phyloP scores from a whole-genome alignment of 2,888 invertebrate species.

The Aradus depressus region DNA sequence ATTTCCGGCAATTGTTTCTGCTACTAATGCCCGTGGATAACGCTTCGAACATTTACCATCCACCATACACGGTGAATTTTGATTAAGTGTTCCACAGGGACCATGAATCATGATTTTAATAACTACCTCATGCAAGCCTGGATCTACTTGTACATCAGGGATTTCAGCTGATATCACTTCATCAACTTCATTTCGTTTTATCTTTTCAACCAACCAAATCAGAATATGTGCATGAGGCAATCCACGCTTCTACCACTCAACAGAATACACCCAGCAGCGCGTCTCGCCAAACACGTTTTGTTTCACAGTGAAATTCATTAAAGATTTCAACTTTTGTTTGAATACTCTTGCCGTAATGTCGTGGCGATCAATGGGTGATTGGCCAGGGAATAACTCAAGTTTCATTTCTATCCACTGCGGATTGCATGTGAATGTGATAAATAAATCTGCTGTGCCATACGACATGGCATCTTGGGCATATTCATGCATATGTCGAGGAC shows the following conservation, averaged over 20 bases:
- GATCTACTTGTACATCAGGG: no score
- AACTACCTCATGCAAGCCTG: no score
- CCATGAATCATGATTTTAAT: no score
- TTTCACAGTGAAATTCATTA: slow-evolving; percentile 22
- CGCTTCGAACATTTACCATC: slow-evolving; percentile 30
- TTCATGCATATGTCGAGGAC: slow-evolving; percentile 34
- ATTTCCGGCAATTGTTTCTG: slow-evolving; percentile 29
- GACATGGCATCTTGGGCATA: slow-evolving; percentile 34
- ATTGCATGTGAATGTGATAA: slow-evolving; percentile 31
- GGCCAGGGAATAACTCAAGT: slow-evolving; percentile 22
- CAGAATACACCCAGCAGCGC: slow-evolving; percentile 27
- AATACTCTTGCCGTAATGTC: slow-evolving; percentile 23
- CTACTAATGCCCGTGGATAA: slow-evolving; percentile 28
- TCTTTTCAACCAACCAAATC: no score
- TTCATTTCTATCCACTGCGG: slow-evolving; percentile 32
- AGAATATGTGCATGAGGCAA: no score
- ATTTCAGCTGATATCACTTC: slow-evolving; percentile 14
- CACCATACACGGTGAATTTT: slow-evolving; percentile 31
- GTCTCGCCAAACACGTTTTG: slow-evolving; percentile 22
- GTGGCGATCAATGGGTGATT: slow-evolving; percentile 31
- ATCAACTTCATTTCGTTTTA: slow-evolving; percentile 13
- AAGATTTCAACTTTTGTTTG: slow-evolving; percentile 23
- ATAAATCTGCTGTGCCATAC: no score
- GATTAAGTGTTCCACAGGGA: no score
- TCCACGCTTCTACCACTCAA: slow-evolving; percentile 3